Evolutionary conservation across 1,140 invertebrate species (phyloP), one percentile per base, ranked within the genome.

Genomic region (Rhyzopertha dominica): DNA sequence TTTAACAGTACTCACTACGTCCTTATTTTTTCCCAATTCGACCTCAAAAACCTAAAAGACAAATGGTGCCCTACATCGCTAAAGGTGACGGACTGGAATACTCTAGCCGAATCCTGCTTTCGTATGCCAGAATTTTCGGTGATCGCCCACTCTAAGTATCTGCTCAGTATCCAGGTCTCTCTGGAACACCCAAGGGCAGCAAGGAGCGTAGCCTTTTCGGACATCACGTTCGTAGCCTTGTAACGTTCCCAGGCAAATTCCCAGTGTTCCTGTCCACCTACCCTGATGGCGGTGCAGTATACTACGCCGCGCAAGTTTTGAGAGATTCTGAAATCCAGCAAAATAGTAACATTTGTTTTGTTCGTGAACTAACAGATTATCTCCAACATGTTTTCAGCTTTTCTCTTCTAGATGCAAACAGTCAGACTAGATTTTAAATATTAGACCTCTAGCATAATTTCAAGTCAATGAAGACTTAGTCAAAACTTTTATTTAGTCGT

Each of bases 201-300:
- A 0, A 93, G 65, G 4, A 94, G 64, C 5, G 82, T 61, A 43
- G 84, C 81, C 56, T 87, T 81, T 59, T 93, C 89, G 0, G 82
- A 79, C 0, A 80, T 84, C 1, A 88, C 81, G 46, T 82, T 82
- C 0, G 84, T 77, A 3, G 75, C 76, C 9, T 76, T 54, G 57
- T 88, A 95, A 12, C 82, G 71, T 25, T 84, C 70, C 77, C 87
- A 89, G 0, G 83, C 79, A 62, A 92, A 92, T 19, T 90, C 74
- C 90, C 90, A 95, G 59, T 92, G 89, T 3, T 75, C 68, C 41
- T 84, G 79, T 0, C 82, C 81, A 2, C 91, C 91, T 9, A 81
- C 75, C 40, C 80, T 73, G 4, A 96, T 82, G 0, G 87, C 90
- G 1, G 82, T 82, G 56, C 90, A 95, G 62, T 91, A 93, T 4